phyloP scores from a whole-genome alignment of 2,888 invertebrate genomes.

The Rotaria sp. region DNA sequence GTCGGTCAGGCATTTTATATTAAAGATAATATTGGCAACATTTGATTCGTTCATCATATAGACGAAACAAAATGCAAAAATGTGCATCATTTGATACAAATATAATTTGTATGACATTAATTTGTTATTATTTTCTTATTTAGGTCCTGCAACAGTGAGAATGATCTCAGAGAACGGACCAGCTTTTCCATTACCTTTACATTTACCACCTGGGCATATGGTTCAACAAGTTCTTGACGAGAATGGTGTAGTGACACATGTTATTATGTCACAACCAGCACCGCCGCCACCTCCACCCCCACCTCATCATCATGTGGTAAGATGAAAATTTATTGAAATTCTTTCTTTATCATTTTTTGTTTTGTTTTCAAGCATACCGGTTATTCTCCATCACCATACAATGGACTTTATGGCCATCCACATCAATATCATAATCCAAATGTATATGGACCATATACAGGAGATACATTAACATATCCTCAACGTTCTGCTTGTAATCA shows the following conservation, averaged over 20 bases:
- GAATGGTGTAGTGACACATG: constrained; percentile 76
- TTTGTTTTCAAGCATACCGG: not conserved
- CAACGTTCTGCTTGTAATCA: not conserved
- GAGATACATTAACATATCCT: not conserved
- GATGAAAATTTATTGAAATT: not conserved
- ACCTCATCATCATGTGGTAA: constrained; percentile 23
- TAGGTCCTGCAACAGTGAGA: constrained; percentile 76
- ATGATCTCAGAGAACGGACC: constrained; percentile 76
- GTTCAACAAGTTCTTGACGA: constrained; percentile 87
- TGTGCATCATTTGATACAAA: not conserved
- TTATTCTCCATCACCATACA: constrained; percentile 26
- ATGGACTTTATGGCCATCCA: not conserved
- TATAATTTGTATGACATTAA: not conserved
- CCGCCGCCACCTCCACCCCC: not conserved
- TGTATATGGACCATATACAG: constrained; percentile 7
- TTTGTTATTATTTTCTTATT: not conserved
- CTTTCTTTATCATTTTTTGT: too few species aligned
- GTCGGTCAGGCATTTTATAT: not conserved
- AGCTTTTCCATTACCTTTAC: constrained; percentile 76
- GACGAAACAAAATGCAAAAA: not conserved
- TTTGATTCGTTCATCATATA: not conserved
- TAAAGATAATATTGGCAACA: not conserved
- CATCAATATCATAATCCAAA: constrained; percentile 26
- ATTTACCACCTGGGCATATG: constrained; percentile 81
- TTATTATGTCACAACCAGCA: constrained; percentile 59